Percentiles rank a stretch among this genome's conserved stretches.
Conservation (phyloP, 2,888 invertebrate genomes). For the Halocaridina rubra region DNA sequence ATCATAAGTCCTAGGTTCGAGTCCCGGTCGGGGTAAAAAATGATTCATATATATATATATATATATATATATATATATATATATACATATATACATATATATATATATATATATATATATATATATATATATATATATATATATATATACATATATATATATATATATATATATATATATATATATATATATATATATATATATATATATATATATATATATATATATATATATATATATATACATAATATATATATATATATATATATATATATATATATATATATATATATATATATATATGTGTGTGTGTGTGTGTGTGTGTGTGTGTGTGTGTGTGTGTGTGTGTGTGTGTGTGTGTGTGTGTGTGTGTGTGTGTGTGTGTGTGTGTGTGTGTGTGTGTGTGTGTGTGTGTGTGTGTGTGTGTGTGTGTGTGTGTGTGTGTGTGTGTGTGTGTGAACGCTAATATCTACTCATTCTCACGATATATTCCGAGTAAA, state of each 20-base stretch:
- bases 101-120: not conserved
- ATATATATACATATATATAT: not conserved
- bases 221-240: slow-evolving; percentile 39
- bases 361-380: not conserved
- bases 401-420: too few relatives aligned
- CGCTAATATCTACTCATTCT: not conserved
- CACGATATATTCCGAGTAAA: too few relatives aligned
- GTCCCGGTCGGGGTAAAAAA: too few relatives aligned
- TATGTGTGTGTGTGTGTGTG: slow-evolving; percentile 8
- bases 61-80: not conserved
- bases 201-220: slow-evolving; percentile 36
- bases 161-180: slow-evolving; percentile 19
- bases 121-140: not conserved
- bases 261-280: slow-evolving; percentile 11
- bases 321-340: not conserved
- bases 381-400: not conserved
- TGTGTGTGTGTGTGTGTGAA: not conserved
- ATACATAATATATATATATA: slow-evolving; percentile 9
- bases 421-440: not conserved
- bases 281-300: slow-evolving; percentile 21
- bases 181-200: slow-evolving; percentile 26
- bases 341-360: not conserved
- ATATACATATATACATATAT: not conserved
- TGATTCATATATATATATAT: not conserved
- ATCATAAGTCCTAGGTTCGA: too few relatives aligned